A percentile compares a stretch with the other conserved stretches of the same genome.
Evolutionary conservation across 2,113 vertebrate genomes (phyloP).

Genomic region (Spea multiplicata): DNA sequence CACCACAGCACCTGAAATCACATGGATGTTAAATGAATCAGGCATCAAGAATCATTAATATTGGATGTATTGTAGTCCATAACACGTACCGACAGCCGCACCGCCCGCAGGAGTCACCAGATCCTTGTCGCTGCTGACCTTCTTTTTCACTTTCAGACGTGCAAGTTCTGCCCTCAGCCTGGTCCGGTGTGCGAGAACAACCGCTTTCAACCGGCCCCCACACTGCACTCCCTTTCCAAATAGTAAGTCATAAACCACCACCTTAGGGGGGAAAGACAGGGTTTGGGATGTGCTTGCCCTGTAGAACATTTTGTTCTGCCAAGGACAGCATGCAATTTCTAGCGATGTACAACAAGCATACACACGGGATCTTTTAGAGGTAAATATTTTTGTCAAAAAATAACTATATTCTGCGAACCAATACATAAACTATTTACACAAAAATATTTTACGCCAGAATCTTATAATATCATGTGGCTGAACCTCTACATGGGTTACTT

Average conservation of each 20-base stretch:
- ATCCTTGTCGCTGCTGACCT: conserved; percentile 83
- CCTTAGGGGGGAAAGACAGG: conserved; percentile 57
- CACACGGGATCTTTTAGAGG: no score
- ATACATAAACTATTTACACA: no score
- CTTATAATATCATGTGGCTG: no score
- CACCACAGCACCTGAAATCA: conserved; percentile 49
- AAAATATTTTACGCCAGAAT: no score
- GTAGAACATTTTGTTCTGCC: no score
- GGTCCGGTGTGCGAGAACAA: conserved; percentile 74
- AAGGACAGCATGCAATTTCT: no score
- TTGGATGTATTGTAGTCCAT: background rate
- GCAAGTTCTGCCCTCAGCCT: conserved; percentile 82
- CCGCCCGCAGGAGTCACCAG: conserved; percentile 63
- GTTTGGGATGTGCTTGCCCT: no score
- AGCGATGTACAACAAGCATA: background rate
- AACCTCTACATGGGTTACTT: no score
- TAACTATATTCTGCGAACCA: no score
- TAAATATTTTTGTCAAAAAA: no score
- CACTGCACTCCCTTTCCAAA: conserved; percentile 85
- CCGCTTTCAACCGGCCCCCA: conserved; percentile 79
- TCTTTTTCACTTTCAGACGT: conserved; percentile 81
- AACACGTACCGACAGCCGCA: conserved; percentile 16
- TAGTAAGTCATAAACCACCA: conserved; percentile 87
- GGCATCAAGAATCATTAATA: background rate
- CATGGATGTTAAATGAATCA: background rate